Base-by-base conservation (phyloP, 2,113 vertebrate genomes). In the Cryptotis parvus region DNA sequence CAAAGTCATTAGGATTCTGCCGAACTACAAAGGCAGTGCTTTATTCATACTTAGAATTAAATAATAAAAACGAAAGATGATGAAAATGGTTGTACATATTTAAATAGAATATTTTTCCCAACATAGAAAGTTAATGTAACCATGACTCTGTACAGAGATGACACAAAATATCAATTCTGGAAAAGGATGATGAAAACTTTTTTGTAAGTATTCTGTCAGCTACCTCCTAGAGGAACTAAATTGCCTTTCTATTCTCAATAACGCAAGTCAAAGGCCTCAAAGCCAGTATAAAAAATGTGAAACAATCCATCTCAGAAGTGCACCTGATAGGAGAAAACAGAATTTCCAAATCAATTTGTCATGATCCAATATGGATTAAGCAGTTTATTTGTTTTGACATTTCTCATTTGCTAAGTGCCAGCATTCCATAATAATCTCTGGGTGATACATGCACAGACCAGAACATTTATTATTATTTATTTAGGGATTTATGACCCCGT, bases 371-470 rank as follows among this genome's bases (percentile, higher is more conserved):
- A 96, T 94, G 94, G 93, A 97, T 97, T 96, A 94, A 95, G 68
- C 80, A 96, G 92, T 97, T 96, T 94, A 96, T 97, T 95, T 96
- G 94, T 95, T 96, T 93, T 95, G 96, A 96, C 96, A 95, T 95
- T 95, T 96, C 94, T 95, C 94, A 95, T 96, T 97, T 97, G 92
- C 95, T 95, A 95, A 96, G 90, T 96, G 95, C 92, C 95, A 96
- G 76, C 22, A 72, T 78, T 79, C 92, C 94, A 86, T 80, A 91
- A 90, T 94, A 96, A 97, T 96, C 89, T 94, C 84, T 81, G 33
- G 75, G 69, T 92, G 95, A 93, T 96, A 94, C 86, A 79, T 66
- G 96, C 89, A 93, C 73, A 70, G 58, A 80, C 58, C 85, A 93
- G 79, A 94, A 90, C 83, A 95, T 94, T 96, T 95, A 93, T 95